Percentiles rank a stretch among this genome's conserved stretches.
Evolutionary conservation across 2,797 vertebrate species (phyloP).

Genomic region (Etheostoma nigrum): DNA sequence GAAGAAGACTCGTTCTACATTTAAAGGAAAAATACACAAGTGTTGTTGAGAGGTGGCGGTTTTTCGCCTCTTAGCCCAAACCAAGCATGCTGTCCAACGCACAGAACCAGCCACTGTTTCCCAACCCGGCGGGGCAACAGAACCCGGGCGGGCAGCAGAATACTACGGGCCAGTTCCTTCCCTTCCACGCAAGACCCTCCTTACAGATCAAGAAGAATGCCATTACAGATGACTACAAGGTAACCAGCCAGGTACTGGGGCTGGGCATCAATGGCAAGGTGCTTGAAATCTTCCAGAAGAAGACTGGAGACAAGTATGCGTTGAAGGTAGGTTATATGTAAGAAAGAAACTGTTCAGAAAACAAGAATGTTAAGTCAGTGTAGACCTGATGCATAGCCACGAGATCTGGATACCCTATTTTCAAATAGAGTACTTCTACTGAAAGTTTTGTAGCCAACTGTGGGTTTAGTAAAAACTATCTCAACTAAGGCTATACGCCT

Average conservation of each 20-base stretch:
- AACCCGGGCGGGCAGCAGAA: conserved; percentile 75
- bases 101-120: conserved; percentile 88
- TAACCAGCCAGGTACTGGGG: conserved; percentile 95
- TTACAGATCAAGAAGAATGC: conserved; percentile 94
- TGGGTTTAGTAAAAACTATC: neutral
- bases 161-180: conserved; percentile 78
- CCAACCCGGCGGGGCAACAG: conserved; percentile 81
- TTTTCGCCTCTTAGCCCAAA: conserved; percentile 37
- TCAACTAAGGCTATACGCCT: too few species aligned
- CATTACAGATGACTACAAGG: conserved; percentile 98
- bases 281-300: conserved; percentile 93
- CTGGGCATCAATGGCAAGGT: conserved; percentile 98
- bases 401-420: neutral
- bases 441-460: neutral
- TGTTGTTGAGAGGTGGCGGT: conserved; percentile 48
- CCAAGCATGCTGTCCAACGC: conserved; percentile 88
- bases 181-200: conserved; percentile 85
- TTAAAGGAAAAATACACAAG: neutral
- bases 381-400: neutral
- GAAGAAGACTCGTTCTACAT: conserved; percentile 32
- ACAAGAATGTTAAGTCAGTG: neutral
- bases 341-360: too few species aligned
- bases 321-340: conserved; percentile 87
- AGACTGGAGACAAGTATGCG: conserved; percentile 92
- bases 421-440: too few species aligned